Conservation (phyloP, 2,797 vertebrate genomes). For the Lutjanus campechanus region DNA sequence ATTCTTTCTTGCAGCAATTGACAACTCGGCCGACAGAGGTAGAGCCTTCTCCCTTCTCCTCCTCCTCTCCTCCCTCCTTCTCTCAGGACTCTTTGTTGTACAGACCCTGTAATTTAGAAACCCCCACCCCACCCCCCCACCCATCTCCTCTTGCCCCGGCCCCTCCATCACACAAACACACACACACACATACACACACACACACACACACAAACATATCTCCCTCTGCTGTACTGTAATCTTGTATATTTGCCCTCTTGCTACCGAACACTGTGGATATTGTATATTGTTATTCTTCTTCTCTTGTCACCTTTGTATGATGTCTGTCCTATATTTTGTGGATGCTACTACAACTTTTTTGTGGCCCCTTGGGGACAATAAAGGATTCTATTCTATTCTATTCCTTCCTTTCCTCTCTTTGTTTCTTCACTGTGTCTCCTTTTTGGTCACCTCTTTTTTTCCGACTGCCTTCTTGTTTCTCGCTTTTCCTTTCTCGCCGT, state of each 20-base stretch:
- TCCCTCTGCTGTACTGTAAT: slow-evolving; percentile 80
- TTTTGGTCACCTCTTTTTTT: slow-evolving; percentile 60
- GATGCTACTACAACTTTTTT: slow-evolving; percentile 83
- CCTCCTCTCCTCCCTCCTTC: slow-evolving; percentile 82
- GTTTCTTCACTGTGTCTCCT: slow-evolving; percentile 75
- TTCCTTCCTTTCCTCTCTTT: slow-evolving; percentile 79
- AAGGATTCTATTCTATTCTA: slow-evolving; percentile 89
- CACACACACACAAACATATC: slow-evolving; percentile 19
- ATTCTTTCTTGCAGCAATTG: slow-evolving; percentile 59
- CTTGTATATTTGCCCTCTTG: slow-evolving; percentile 87
- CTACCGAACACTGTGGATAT: slow-evolving; percentile 89
- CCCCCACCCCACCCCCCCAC: slow-evolving; percentile 35
- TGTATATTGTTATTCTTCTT: slow-evolving; percentile 88
- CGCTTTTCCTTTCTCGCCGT: slow-evolving; percentile 35
- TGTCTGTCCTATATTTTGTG: slow-evolving; percentile 87
- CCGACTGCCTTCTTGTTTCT: slow-evolving; percentile 54
- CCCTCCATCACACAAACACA: slow-evolving; percentile 35
- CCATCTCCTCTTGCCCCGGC: slow-evolving; percentile 52
- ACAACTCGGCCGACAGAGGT: slow-evolving; percentile 82
- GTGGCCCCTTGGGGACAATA: slow-evolving; percentile 86
- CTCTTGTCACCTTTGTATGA: slow-evolving; percentile 87
- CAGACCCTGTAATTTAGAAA: slow-evolving; percentile 81
- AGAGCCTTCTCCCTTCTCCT: slow-evolving; percentile 86
- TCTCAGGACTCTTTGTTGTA: slow-evolving; percentile 87
- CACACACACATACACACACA: slow-evolving; percentile 13